Base-by-base conservation (phyloP, 2,797 vertebrate species). In the Semaprochilodus insignis region DNA sequence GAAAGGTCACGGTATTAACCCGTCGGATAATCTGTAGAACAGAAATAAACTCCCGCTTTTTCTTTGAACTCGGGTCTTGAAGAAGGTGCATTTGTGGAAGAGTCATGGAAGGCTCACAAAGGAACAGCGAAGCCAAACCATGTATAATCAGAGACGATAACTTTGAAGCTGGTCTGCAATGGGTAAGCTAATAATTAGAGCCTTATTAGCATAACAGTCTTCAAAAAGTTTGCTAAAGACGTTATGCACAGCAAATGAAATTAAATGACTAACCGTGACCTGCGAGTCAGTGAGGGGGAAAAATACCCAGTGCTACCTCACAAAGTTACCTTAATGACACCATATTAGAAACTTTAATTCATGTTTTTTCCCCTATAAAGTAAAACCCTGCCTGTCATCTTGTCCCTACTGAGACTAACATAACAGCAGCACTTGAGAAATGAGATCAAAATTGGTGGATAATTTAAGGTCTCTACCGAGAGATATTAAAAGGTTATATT, bases 231-330 rank as follows among this genome's bases (percentile, higher is more conserved):
- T 83, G 87, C 86, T 80, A 87, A 88, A 78, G 85, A 86, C 79
- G 85, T 93, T 88, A 91, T 88, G 88, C 89, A 91, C 88, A 91
- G 88, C 90, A 91, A 90, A 95, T 94, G 92, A 92, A 94, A 94
- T 95, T 92, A 93, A 92, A 92, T 81, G 80, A 83, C 85, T 90
- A 86, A 88, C 88, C 87, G 67, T 91, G 91, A 92, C 91, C 90
- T 91, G 89, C 83, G 77, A 84, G 85, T 89, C 76, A 60, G 78
- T 74, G 55, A 55, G 23, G 78, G 78, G 85, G 87, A 80, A 79
- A 23, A 72, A 84, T 62, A 82, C 73, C 74, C 69, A 85, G 62
- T 84, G 83, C 88, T 84, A 66, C 23, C 83, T 77, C 90, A 90
- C 84, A 87, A 89, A 91, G 82, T 81, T 86, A 91, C 87, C 85